These are phyloP conservation scores for Spermophilus dauricus DNA, from an alignment of 2,113 vertebrate genomes.

Conservation along the genomic window DNA sequence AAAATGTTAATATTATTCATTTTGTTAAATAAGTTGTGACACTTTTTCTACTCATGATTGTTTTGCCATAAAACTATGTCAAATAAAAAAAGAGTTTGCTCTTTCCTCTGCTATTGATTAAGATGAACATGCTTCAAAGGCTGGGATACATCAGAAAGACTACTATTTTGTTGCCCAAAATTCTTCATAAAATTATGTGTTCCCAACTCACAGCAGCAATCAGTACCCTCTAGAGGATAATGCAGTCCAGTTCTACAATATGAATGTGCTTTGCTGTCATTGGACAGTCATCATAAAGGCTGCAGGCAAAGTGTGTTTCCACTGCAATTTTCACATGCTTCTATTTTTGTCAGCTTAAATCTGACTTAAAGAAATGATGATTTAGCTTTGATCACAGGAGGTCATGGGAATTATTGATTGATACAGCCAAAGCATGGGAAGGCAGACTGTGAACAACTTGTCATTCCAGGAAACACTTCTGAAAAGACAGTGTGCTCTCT, in stretches of 20 bases:
- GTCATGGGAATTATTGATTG: background rate
- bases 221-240: background rate
- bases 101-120: background rate
- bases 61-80: background rate
- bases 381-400: background rate
- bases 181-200: background rate
- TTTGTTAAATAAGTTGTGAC: background rate
- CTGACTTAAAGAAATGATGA: background rate
- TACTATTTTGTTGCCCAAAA: background rate
- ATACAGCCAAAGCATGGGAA: background rate
- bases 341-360: slow-evolving; percentile 4
- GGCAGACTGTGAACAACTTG: background rate
- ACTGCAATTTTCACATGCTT: background rate
- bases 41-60: background rate
- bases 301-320: background rate
- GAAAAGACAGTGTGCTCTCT: background rate
- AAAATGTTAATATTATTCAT: slow-evolving; percentile 7
- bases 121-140: background rate
- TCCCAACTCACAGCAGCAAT: background rate
- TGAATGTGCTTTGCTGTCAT: background rate
- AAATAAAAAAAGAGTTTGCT: slow-evolving; percentile 30
- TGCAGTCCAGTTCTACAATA: background rate
- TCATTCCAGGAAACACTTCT: background rate
- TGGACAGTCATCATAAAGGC: background rate
- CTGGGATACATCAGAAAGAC: background rate